Evolutionary conservation across 64 coral and sea anemone species (phyloP).

Genomic region (Montipora foliosa): DNA sequence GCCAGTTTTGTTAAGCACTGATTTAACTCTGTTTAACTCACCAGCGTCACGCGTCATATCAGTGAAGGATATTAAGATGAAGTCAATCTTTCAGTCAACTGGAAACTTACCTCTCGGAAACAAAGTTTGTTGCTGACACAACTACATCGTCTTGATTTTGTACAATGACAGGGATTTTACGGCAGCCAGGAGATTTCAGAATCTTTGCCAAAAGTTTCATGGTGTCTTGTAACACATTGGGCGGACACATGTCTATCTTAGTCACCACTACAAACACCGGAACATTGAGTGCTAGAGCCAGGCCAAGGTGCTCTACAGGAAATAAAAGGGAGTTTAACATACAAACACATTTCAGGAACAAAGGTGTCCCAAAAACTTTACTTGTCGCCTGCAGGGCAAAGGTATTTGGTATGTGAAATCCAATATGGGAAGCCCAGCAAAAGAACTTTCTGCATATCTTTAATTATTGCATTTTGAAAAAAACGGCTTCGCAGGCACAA

Average conservation of each 20-base stretch:
- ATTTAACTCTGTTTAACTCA: too few relatives aligned
- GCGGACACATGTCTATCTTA: conserved; percentile 99
- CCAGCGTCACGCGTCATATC: too few relatives aligned
- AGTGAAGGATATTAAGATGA: too few relatives aligned
- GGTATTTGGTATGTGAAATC: too few relatives aligned
- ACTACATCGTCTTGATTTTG: conserved; percentile 98
- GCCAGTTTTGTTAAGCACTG: too few relatives aligned
- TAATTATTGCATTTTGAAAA: too few relatives aligned
- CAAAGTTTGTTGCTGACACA: conserved; percentile 96
- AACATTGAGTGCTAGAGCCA: conserved; percentile 93
- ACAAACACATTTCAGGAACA: not conserved
- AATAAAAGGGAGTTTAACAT: not conserved
- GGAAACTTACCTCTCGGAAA: conserved; percentile 88
- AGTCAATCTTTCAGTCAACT: not conserved
- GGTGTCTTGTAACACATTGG: conserved; percentile 98
- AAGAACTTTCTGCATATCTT: too few relatives aligned
- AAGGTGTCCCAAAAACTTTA: too few relatives aligned
- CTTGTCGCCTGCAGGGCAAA: too few relatives aligned
- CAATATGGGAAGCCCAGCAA: too few relatives aligned
- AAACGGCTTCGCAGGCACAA: too few relatives aligned
- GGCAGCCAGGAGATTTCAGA: conserved; percentile 97
- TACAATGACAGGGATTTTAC: conserved; percentile 96
- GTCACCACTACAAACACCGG: conserved; percentile 99
- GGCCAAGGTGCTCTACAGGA: conserved; percentile 90
- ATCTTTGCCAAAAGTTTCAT: conserved; percentile 92